Conservation (phyloP, 2,888 invertebrate genomes). For the Aphidoletes aphidimyza region DNA sequence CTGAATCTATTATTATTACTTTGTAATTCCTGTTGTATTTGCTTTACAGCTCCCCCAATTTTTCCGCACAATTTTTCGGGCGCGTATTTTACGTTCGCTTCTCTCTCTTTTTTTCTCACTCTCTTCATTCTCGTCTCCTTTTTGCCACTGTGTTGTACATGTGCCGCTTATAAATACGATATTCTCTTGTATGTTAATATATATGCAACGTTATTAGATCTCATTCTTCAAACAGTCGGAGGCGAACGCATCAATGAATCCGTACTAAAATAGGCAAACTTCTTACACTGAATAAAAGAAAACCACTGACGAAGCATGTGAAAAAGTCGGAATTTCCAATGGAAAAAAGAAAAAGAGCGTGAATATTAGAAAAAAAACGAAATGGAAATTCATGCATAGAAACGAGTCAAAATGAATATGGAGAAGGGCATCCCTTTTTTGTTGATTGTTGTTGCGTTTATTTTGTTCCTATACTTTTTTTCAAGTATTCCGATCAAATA, state of each 20-base stretch:
- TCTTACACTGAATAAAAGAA: not conserved
- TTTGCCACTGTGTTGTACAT: not conserved
- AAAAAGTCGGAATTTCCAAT: no score
- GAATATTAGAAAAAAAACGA: conserved; percentile 14
- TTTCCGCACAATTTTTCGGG: conserved; percentile 29
- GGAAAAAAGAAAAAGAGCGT: not conserved
- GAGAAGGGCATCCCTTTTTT: conserved; percentile 6
- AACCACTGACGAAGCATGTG: no score
- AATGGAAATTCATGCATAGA: conserved; percentile 41
- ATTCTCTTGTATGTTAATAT: conserved; percentile 29
- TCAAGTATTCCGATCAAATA: no score
- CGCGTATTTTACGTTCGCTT: not conserved
- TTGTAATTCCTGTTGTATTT: conserved; percentile 46
- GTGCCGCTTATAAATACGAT: conserved; percentile 10
- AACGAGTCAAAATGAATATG: conserved; percentile 11
- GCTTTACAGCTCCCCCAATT: conserved; percentile 26
- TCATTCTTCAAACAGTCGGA: not conserved
- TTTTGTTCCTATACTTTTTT: not conserved
- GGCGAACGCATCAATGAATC: no score
- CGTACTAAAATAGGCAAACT: no score
- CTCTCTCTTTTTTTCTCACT: not conserved
- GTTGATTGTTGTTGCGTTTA: not conserved
- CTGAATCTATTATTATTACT: conserved; percentile 42
- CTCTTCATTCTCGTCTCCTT: not conserved
- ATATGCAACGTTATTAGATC: conserved; percentile 44